phyloP scores from a whole-genome alignment of 2,888 invertebrate species.

The Tetropium fuscum region DNA sequence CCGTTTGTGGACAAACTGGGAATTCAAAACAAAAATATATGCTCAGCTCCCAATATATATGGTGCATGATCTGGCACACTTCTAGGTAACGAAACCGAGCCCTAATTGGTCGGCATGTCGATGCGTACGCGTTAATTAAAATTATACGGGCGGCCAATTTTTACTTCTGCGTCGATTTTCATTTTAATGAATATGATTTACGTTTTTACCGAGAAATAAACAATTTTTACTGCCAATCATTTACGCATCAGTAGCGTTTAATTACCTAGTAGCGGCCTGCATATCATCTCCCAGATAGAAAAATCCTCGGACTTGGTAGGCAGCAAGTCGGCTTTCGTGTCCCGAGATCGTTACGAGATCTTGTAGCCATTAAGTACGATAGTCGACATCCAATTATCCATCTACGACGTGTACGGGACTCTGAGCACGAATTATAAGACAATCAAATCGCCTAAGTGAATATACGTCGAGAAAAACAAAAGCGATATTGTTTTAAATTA shows the following conservation, averaged over 20 bases:
- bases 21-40: too few species aligned
- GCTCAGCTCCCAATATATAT: too few species aligned
- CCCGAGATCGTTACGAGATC: slow-evolving; percentile 53
- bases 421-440: slow-evolving; percentile 52
- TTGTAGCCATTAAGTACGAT: slow-evolving; percentile 54
- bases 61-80: neutral
- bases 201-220: slow-evolving; percentile 45
- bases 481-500: slow-evolving; percentile 13
- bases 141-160: slow-evolving; percentile 15
- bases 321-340: slow-evolving; percentile 49
- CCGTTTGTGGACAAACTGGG: too few species aligned
- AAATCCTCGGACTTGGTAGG: slow-evolving; percentile 31
- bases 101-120: neutral
- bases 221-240: slow-evolving; percentile 56
- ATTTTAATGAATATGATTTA: slow-evolving; percentile 48
- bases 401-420: slow-evolving; percentile 46
- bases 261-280: slow-evolving; percentile 48
- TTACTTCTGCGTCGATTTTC: slow-evolving; percentile 35
- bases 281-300: slow-evolving; percentile 36
- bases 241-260: slow-evolving; percentile 57
- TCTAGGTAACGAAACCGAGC: slow-evolving; percentile 1
- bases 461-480: slow-evolving; percentile 17
- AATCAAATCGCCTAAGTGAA: slow-evolving; percentile 42
- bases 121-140: slow-evolving; percentile 6
- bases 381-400: slow-evolving; percentile 55